These are phyloP conservation scores for Otis tarda DNA, from an alignment of 2,113 vertebrate species.

Conservation along the genomic window DNA sequence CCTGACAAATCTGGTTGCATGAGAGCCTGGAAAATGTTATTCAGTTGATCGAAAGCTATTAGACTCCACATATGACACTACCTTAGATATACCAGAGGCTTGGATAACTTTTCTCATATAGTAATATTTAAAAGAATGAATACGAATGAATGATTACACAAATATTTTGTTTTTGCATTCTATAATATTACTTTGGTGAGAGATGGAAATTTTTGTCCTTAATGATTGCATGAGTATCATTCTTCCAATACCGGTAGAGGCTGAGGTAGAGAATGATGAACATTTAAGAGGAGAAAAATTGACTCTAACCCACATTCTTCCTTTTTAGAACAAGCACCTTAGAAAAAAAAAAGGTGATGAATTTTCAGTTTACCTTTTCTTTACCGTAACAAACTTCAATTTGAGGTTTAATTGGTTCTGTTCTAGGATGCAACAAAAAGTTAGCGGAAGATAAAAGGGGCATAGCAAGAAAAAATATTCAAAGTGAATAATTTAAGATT, in stretches of 20 bases:
- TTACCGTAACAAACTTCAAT: slow-evolving; percentile 54
- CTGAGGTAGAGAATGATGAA: background rate
- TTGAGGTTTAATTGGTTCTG: slow-evolving; percentile 67
- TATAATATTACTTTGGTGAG: background rate
- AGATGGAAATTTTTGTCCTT: background rate
- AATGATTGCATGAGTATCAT: background rate
- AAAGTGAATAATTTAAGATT: slow-evolving; percentile 81
- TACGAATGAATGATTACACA: background rate
- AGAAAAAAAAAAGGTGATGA: background rate
- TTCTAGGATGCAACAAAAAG: slow-evolving; percentile 70
- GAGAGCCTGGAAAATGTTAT: background rate
- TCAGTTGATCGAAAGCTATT: background rate
- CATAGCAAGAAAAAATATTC: slow-evolving; percentile 69
- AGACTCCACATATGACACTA: background rate
- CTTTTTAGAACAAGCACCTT: background rate
- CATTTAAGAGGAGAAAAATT: background rate
- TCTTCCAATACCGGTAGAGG: background rate
- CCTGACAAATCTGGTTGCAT: background rate
- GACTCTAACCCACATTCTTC: background rate
- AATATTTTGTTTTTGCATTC: background rate
- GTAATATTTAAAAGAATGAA: background rate
- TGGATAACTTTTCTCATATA: background rate
- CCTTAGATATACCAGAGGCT: background rate
- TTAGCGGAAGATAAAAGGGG: slow-evolving; percentile 72
- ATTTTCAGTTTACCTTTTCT: slow-evolving; percentile 70